A percentile compares a stretch with the other conserved stretches of the same genome.
These are phyloP conservation scores for Shinisaurus crocodilurus DNA, from an alignment of 2,113 vertebrate genomes.

Conservation along the genomic window DNA sequence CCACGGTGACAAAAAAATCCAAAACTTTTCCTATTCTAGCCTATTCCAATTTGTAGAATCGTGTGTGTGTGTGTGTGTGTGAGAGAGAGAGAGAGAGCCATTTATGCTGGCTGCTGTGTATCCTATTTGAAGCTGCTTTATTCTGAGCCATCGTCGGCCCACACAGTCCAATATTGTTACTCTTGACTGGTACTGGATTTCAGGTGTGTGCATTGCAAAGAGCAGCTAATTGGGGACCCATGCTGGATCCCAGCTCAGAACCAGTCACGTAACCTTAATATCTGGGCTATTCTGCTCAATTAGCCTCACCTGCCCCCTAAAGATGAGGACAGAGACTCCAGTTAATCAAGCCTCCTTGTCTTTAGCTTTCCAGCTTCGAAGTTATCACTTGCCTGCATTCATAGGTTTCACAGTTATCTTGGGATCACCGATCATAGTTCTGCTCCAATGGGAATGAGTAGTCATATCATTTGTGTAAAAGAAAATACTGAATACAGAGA, in stretches of 20 bases:
- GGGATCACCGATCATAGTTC: background rate
- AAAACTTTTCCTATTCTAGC: background rate
- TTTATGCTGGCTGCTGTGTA: background rate
- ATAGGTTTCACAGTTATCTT: background rate
- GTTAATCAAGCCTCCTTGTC: background rate
- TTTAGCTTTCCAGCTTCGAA: background rate
- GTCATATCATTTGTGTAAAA: too few relatives aligned
- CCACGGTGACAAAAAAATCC: too few relatives aligned
- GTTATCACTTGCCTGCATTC: too few relatives aligned
- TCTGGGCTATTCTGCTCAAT: background rate
- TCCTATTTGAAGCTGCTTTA: background rate
- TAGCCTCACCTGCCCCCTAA: background rate
- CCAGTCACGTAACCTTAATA: background rate
- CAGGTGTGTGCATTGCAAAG: background rate
- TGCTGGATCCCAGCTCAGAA: background rate
- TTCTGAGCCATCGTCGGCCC: background rate
- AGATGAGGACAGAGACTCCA: background rate
- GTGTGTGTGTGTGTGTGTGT: too few relatives aligned
- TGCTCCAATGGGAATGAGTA: too few relatives aligned
- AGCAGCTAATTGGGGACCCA: background rate
- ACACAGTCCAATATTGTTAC: background rate
- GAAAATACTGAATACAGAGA: too few relatives aligned
- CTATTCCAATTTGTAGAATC: background rate
- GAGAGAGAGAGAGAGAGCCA: too few relatives aligned
- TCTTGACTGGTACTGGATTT: background rate